Evolutionary conservation across 2,113 vertebrate species (phyloP).

Genomic region (Epinephelus lanceolatus): DNA sequence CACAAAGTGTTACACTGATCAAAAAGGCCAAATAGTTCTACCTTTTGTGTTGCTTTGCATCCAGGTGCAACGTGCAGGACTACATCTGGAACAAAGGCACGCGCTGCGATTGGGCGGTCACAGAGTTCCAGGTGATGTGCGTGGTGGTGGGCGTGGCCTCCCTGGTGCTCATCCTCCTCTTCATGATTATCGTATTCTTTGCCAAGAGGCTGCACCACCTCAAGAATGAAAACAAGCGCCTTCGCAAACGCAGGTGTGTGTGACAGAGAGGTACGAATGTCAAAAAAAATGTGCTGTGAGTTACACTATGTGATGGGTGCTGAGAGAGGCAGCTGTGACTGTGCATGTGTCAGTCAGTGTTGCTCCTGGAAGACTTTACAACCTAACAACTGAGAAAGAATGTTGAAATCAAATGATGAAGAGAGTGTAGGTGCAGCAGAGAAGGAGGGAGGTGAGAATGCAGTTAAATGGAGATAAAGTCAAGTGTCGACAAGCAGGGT

Average conservation of each 20-base stretch:
- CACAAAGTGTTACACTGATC: neutral
- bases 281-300: slow-evolving; percentile 18
- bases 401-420: neutral
- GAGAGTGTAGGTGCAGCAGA: neutral
- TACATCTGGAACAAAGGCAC: slow-evolving; percentile 98
- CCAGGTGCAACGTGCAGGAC: slow-evolving; percentile 95
- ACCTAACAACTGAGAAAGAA: neutral
- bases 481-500: neutral
- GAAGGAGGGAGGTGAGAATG: neutral
- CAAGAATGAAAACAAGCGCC: slow-evolving; percentile 94
- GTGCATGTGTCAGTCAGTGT: too few species aligned
- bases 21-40: neutral
- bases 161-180: slow-evolving; percentile 90
- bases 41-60: slow-evolving; percentile 15
- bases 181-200: slow-evolving; percentile 98
- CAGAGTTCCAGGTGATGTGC: slow-evolving; percentile 98
- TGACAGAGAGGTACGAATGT: neutral
- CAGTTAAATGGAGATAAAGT: neutral
- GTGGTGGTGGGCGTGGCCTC: slow-evolving; percentile 92
- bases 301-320: neutral
- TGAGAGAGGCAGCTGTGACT: neutral
- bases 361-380: neutral
- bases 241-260: slow-evolving; percentile 94
- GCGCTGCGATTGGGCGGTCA: slow-evolving; percentile 94
- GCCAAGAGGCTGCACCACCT: slow-evolving; percentile 97